Conservation (phyloP, 2,888 invertebrate species). For the Epinotia ramella region DNA sequence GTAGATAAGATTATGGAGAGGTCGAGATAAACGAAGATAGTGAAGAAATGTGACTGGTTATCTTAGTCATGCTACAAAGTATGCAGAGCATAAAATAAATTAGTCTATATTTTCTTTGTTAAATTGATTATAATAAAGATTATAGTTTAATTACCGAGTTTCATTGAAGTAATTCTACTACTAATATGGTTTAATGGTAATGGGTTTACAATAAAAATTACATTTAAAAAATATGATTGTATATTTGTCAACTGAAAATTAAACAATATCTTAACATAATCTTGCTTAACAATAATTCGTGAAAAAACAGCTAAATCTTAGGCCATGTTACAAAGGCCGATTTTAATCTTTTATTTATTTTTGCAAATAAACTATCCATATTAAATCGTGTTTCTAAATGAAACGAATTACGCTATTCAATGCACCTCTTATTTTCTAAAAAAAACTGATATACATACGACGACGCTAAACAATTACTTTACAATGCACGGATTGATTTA, state of each 20-base stretch:
- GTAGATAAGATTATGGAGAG: slow-evolving; percentile 28
- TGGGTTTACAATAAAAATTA: slow-evolving; percentile 50
- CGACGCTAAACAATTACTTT: slow-evolving; percentile 64
- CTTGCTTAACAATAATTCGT: slow-evolving; percentile 75
- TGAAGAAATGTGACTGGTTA: slow-evolving; percentile 14
- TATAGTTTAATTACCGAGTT: not conserved
- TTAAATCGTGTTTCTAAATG: slow-evolving; percentile 60
- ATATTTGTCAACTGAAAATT: slow-evolving; percentile 84
- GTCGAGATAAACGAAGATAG: slow-evolving; percentile 29
- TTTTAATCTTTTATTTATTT: slow-evolving; percentile 46
- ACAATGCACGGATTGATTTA: slow-evolving; percentile 51
- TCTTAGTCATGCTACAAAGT: slow-evolving; percentile 18
- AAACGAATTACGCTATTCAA: slow-evolving; percentile 65
- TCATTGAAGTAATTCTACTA: slow-evolving; percentile 1
- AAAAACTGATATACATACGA: slow-evolving; percentile 79
- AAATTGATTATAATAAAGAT: slow-evolving; percentile 20
- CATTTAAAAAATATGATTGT: slow-evolving; percentile 76
- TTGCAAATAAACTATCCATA: slow-evolving; percentile 55
- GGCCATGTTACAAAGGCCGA: slow-evolving; percentile 61
- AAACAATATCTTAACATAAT: slow-evolving; percentile 80
- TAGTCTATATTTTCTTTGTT: slow-evolving; percentile 15
- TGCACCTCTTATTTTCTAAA: slow-evolving; percentile 76
- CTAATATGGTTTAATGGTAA: not conserved
- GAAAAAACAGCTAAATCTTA: slow-evolving; percentile 74
- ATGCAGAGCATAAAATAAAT: slow-evolving; percentile 15